Conservation (phyloP, 2,888 invertebrate genomes). For the Drosophila yooni region DNA sequence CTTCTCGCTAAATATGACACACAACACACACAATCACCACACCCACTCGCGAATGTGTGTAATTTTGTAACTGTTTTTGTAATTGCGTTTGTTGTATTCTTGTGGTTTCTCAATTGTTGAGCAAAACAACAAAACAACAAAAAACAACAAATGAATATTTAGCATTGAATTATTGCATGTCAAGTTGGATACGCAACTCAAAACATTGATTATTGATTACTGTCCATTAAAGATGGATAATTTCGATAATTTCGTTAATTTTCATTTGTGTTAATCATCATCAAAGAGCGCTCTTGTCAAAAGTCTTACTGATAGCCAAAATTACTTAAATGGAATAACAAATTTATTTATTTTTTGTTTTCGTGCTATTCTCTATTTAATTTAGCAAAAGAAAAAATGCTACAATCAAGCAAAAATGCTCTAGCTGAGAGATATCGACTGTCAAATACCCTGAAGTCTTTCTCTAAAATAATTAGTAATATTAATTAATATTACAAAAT, state of each 20-base stretch:
- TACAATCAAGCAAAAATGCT: background rate
- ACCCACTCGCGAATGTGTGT: conserved; percentile 8
- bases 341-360: background rate
- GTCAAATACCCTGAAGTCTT: too few species aligned
- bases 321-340: background rate
- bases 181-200: conserved; percentile 20
- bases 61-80: conserved; percentile 26
- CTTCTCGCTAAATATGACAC: conserved; percentile 25
- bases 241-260: background rate
- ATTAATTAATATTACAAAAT: background rate
- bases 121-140: background rate
- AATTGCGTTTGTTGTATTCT: conserved; percentile 25
- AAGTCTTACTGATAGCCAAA: background rate
- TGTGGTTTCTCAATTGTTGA: conserved; percentile 34
- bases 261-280: background rate
- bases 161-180: conserved; percentile 18
- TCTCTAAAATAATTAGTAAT: too few species aligned
- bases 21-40: conserved; percentile 1
- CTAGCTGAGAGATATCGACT: too few species aligned
- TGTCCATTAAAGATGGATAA: background rate
- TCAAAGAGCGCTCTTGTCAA: background rate
- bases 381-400: background rate
- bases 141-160: conserved; percentile 2
- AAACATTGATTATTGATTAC: background rate
- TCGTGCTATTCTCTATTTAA: background rate